A percentile compares a stretch with the other conserved stretches of the same genome.
phyloP scores from a whole-genome alignment of 1,140 invertebrate species.

The Temnothorax curvispinosus region DNA sequence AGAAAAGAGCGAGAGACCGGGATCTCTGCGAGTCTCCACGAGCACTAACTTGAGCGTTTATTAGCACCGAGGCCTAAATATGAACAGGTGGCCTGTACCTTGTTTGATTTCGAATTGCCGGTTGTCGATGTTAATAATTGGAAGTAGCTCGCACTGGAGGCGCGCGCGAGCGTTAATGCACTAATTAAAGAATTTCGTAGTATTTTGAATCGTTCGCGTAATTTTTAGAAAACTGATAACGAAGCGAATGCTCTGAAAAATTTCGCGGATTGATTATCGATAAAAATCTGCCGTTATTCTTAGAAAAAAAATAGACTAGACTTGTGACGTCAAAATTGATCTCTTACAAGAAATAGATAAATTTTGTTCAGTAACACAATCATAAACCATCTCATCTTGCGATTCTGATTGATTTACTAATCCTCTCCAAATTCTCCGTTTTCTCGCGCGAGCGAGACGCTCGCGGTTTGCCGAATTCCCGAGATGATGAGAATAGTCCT shows the following conservation, averaged over 20 bases:
- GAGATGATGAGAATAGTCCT: conserved; percentile 68
- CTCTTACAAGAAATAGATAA: background rate
- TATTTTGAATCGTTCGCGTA: background rate
- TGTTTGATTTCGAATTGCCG: conserved; percentile 48
- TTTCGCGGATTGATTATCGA: background rate
- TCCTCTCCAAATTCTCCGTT: background rate
- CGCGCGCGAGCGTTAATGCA: background rate
- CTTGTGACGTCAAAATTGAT: background rate
- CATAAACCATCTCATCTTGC: background rate
- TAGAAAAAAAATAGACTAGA: background rate
- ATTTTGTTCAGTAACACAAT: background rate
- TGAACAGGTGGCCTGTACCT: conserved; percentile 62
- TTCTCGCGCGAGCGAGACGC: background rate
- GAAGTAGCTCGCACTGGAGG: background rate
- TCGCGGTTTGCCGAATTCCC: background rate
- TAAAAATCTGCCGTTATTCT: background rate
- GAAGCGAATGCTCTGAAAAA: background rate
- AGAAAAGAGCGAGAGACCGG: conserved; percentile 35
- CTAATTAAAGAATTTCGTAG: background rate
- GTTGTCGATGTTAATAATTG: conserved; percentile 48
- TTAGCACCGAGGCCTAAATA: conserved; percentile 63
- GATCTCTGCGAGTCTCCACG: background rate
- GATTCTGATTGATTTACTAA: background rate
- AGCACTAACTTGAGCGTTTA: conserved; percentile 57
- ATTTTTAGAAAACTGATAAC: background rate